Evolutionary conservation across 2,797 vertebrate species (phyloP).

Genomic region (Enteromius trimaculatus): DNA sequence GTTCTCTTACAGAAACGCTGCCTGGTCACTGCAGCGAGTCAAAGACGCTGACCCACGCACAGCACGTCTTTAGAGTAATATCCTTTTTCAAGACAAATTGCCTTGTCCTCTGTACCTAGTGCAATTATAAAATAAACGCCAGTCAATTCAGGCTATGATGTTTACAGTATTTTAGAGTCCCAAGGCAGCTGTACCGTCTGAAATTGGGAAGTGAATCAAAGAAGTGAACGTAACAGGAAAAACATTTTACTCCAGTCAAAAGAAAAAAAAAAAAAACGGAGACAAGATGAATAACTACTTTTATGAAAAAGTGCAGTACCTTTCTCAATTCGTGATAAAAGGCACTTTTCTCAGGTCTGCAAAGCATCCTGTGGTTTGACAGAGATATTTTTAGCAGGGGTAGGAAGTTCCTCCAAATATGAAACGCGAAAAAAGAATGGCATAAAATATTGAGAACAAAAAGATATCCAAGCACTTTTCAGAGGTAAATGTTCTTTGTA

Average conservation of each 20-base stretch:
- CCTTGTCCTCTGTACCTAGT: conserved; percentile 35
- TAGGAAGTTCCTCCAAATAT: conserved; percentile 33
- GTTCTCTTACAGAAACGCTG: conserved; percentile 15
- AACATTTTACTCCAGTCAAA: background rate
- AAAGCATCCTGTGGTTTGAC: conserved; percentile 13
- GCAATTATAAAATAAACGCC: conserved; percentile 53
- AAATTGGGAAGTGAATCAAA: conserved; percentile 28
- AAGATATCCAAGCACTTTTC: conserved; percentile 63
- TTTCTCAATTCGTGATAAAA: conserved; percentile 28
- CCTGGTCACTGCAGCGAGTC: conserved; percentile 2
- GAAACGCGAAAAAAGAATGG: background rate
- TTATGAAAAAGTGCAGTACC: conserved; percentile 26
- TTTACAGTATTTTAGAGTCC: conserved; percentile 33
- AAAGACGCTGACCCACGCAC: conserved; percentile 5
- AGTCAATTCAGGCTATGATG: conserved; percentile 26
- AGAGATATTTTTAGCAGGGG: conserved; percentile 50
- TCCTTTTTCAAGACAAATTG: conserved; percentile 55
- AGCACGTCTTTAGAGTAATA: conserved; percentile 41
- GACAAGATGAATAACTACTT: conserved; percentile 20
- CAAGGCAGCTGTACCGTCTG: conserved; percentile 29
- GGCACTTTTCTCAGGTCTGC: conserved; percentile 30
- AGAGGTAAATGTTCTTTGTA: conserved; percentile 53
- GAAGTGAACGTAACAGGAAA: conserved; percentile 19
- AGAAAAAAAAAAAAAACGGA: no score
- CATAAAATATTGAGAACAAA: conserved; percentile 55